These are phyloP conservation scores for Mormyrus lacerda DNA, from an alignment of 2,113 vertebrate species.

Conservation along the genomic window DNA sequence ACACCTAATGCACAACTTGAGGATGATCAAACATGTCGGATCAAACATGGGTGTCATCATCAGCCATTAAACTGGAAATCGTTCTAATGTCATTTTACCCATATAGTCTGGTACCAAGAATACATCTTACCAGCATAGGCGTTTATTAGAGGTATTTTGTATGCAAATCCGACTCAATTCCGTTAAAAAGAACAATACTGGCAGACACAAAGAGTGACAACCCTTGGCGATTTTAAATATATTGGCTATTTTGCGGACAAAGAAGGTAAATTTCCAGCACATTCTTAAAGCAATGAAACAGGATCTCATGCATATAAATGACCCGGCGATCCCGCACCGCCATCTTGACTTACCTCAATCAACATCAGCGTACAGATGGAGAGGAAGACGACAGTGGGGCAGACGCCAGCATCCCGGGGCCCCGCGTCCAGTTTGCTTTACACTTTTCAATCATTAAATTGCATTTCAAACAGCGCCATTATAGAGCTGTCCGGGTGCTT, in stretches of 20 bases:
- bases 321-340: background rate
- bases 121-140: background rate
- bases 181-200: background rate
- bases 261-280: background rate
- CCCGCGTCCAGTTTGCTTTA: background rate
- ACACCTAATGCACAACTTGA: background rate
- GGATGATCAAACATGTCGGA: background rate
- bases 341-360: background rate
- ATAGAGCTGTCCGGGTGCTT: background rate
- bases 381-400: background rate
- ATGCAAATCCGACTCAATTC: background rate
- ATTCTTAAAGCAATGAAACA: background rate
- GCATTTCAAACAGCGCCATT: background rate
- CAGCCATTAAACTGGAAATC: background rate
- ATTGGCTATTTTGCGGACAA: background rate
- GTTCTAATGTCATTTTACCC: background rate
- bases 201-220: background rate
- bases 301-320: background rate
- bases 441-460: background rate
- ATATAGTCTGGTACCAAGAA: background rate
- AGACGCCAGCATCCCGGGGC: background rate
- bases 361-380: background rate
- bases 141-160: background rate
- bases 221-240: background rate
- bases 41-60: background rate